These are phyloP conservation scores for Gymnoscopelus microlampas DNA, from an alignment of 2,797 vertebrate species.

Conservation along the genomic window DNA sequence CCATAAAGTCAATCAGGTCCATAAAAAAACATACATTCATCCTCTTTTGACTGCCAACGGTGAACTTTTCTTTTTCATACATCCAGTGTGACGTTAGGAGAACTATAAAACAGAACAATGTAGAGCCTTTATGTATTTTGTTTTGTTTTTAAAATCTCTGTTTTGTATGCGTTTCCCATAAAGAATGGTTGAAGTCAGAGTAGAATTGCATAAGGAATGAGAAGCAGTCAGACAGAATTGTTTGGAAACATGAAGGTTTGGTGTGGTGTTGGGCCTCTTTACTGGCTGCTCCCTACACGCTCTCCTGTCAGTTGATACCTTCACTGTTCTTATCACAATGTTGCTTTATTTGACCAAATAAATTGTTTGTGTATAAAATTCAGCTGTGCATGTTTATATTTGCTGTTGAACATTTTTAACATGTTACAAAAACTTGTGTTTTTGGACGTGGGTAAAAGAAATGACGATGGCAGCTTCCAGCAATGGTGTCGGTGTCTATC, in stretches of 20 bases:
- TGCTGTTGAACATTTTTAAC: neutral
- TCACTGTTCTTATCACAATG: slow-evolving; percentile 90
- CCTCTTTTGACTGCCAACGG: slow-evolving; percentile 22
- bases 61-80: slow-evolving; percentile 52
- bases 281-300: slow-evolving; percentile 72
- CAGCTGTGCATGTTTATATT: slow-evolving; percentile 19
- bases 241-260: slow-evolving; percentile 65
- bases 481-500: neutral
- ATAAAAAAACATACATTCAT: slow-evolving; percentile 2
- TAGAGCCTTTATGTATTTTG: slow-evolving; percentile 64
- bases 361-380: slow-evolving; percentile 97
- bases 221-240: slow-evolving; percentile 48
- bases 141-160: slow-evolving; percentile 40
- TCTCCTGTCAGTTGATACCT: slow-evolving; percentile 78
- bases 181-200: slow-evolving; percentile 44
- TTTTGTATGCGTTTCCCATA: slow-evolving; percentile 45
- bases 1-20: no score
- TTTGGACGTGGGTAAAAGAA: neutral
- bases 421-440: neutral
- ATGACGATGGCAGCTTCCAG: neutral
- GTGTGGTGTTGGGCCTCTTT: slow-evolving; percentile 47
- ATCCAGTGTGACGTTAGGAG: slow-evolving; percentile 36
- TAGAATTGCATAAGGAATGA: slow-evolving; percentile 52
- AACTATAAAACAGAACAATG: slow-evolving; percentile 45
- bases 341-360: slow-evolving; percentile 96